Evolutionary conservation across 2,797 vertebrate genomes (phyloP).

Genomic region (Botia kubotai): DNA sequence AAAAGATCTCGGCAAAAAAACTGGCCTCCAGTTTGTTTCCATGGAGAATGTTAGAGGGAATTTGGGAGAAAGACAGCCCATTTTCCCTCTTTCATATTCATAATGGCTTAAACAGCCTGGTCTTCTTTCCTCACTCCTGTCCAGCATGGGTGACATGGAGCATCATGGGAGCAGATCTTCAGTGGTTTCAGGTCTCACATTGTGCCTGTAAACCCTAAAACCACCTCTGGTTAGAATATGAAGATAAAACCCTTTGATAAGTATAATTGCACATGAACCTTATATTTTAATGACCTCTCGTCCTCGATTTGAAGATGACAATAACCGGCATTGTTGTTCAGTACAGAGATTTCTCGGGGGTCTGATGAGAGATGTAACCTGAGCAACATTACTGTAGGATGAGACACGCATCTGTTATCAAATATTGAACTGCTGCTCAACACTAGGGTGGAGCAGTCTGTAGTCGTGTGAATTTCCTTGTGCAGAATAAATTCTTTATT

Average conservation of each 20-base stretch:
- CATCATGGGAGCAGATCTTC: background rate
- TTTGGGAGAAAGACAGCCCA: background rate
- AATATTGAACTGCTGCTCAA: slow-evolving; percentile 23
- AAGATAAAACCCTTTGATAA: background rate
- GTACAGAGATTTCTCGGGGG: slow-evolving; percentile 32
- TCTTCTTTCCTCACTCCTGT: background rate
- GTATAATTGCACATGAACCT: slow-evolving; percentile 19
- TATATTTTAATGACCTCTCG: slow-evolving; percentile 30
- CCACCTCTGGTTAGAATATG: background rate
- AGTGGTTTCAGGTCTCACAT: slow-evolving; percentile 7
- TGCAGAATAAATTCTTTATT: background rate
- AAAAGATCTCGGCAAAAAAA: background rate
- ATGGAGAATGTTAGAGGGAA: background rate
- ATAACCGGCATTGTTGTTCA: slow-evolving; percentile 18
- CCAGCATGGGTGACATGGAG: background rate
- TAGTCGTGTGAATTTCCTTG: background rate
- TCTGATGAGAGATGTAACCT: slow-evolving; percentile 30
- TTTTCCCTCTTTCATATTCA: slow-evolving; percentile 28
- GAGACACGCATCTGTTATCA: slow-evolving; percentile 45
- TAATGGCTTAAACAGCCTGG: slow-evolving; percentile 15
- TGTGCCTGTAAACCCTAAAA: slow-evolving; percentile 33
- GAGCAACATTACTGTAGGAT: slow-evolving; percentile 26
- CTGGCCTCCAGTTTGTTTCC: background rate
- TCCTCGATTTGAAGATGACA: slow-evolving; percentile 1
- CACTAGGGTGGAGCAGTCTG: background rate